Conservation (phyloP, 2,797 vertebrate genomes). For the Spinus olivaceus region DNA sequence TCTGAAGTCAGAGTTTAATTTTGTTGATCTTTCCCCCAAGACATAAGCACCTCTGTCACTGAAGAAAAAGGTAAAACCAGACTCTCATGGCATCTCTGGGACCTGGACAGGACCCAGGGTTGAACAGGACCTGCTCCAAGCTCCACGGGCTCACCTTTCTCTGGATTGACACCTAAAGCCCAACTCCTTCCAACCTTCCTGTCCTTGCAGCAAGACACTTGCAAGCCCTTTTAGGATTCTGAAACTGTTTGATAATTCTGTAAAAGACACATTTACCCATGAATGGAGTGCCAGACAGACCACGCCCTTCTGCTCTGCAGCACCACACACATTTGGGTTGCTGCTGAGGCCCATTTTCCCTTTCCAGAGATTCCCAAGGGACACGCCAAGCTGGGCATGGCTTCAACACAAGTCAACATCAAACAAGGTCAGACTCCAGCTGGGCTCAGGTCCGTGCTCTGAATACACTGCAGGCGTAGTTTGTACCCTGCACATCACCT, state of each 20-base stretch:
- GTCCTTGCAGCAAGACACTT: neutral
- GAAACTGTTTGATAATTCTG: neutral
- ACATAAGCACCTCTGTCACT: neutral
- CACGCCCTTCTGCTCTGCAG: neutral
- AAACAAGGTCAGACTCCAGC: neutral
- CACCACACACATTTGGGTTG: fast-evolving
- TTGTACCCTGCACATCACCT: neutral
- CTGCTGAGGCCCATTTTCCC: neutral
- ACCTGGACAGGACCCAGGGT: neutral
- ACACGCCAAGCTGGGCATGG: neutral
- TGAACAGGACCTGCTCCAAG: neutral
- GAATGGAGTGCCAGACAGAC: fast-evolving
- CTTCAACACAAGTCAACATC: neutral
- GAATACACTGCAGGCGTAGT: fast-evolving
- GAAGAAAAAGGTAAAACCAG: neutral
- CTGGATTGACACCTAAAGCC: neutral
- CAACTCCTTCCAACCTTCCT: neutral
- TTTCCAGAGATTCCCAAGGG: neutral
- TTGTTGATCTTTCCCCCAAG: neutral
- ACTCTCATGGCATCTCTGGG: neutral
- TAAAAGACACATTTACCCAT: neutral
- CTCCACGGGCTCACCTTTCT: fast-evolving
- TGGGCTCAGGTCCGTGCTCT: neutral
- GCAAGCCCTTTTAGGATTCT: neutral
- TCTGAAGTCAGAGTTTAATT: neutral